Evolutionary conservation across 2,113 vertebrate genomes (phyloP).

Genomic region (Telmatochromis sp.): DNA sequence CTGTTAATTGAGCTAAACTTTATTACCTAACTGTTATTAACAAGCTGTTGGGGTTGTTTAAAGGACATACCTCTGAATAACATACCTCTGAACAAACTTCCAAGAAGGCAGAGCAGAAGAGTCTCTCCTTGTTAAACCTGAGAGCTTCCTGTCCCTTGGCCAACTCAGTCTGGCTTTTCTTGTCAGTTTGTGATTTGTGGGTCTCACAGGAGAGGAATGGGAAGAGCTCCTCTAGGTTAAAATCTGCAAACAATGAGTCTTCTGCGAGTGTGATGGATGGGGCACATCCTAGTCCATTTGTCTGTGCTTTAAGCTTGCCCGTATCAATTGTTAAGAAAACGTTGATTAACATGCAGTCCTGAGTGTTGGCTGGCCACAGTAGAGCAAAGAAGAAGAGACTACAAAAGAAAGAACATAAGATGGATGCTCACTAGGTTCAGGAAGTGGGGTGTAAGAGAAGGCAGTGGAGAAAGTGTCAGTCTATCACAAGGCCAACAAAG

Average conservation of each 20-base stretch:
- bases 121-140: background rate
- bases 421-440: background rate
- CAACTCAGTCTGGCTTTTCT: background rate
- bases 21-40: background rate
- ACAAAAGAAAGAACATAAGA: background rate
- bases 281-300: slow-evolving; percentile 27
- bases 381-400: background rate
- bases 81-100: background rate
- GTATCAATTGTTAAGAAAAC: slow-evolving; percentile 38
- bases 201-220: slow-evolving; percentile 24
- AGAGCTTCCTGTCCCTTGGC: background rate
- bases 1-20: background rate
- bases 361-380: slow-evolving; percentile 6
- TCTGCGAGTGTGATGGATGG: slow-evolving; percentile 37
- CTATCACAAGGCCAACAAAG: background rate
- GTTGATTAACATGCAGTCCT: slow-evolving; percentile 46
- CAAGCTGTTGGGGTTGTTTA: background rate
- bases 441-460: background rate
- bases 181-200: slow-evolving; percentile 37
- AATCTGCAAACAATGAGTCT: slow-evolving; percentile 55
- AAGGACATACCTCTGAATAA: background rate
- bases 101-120: background rate
- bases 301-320: slow-evolving; percentile 21
- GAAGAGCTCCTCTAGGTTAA: slow-evolving; percentile 33
- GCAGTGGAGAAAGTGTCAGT: background rate